These are phyloP conservation scores for Tetramorium simillimum DNA, from an alignment of 1,140 invertebrate species.

Conservation along the genomic window DNA sequence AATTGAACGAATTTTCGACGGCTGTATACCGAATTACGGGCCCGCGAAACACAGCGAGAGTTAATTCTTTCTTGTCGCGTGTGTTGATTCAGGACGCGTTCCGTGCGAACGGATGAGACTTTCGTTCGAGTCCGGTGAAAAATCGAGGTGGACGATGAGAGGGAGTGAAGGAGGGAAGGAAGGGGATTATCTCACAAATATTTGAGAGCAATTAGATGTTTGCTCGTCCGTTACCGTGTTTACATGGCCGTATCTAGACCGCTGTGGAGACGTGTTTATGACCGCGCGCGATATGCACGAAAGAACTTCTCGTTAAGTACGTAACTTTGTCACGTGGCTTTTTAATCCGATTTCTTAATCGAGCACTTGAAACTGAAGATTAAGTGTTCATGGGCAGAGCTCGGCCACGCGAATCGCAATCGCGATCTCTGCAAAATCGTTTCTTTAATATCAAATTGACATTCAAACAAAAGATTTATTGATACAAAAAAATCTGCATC, in stretches of 20 bases:
- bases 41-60: background rate
- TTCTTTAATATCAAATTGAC: background rate
- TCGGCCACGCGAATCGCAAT: background rate
- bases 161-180: conserved; percentile 21
- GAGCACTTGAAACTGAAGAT: background rate
- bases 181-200: conserved; percentile 81
- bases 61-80: background rate
- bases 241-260: conserved; percentile 80
- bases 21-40: background rate
- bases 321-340: background rate
- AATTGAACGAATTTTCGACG: background rate
- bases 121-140: conserved; percentile 53
- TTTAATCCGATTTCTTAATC: conserved; percentile 29
- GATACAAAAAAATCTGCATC: background rate
- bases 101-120: conserved; percentile 10
- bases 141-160: conserved; percentile 68
- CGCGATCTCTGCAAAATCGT: background rate
- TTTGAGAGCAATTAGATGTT: conserved; percentile 83
- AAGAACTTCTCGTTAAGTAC: conserved; percentile 13
- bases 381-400: background rate
- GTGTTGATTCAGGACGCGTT: conserved; percentile 33
- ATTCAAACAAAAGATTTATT: background rate
- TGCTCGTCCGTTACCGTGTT: conserved; percentile 80
- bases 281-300: conserved; percentile 53
- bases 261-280: conserved; percentile 71